Conservation (phyloP, 2,797 vertebrate genomes). For the Melanotaenia boesemani region DNA sequence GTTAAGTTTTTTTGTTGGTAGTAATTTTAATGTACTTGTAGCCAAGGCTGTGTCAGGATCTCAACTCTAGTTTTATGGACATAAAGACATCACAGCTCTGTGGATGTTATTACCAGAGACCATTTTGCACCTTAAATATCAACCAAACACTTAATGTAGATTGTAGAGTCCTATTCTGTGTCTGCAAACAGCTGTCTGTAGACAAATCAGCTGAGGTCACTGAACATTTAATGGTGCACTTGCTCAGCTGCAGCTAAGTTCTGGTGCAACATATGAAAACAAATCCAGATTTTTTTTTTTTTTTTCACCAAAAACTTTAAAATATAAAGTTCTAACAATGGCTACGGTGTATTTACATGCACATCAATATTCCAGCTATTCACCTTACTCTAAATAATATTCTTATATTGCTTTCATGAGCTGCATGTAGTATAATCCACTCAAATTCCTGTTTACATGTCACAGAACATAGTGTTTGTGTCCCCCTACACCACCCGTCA, state of each 20-base stretch:
- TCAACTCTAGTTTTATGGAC: slow-evolving; percentile 20
- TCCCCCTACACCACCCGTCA: no score
- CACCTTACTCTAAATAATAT: background rate
- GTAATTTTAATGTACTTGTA: slow-evolving; percentile 35
- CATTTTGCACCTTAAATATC: slow-evolving; percentile 26
- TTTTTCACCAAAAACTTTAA: background rate
- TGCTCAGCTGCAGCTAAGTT: background rate
- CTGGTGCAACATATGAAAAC: background rate
- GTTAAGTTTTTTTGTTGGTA: slow-evolving; percentile 39
- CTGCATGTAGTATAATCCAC: background rate
- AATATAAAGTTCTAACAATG: background rate
- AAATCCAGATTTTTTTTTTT: background rate
- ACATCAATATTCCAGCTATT: background rate
- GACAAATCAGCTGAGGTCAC: background rate
- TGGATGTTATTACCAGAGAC: slow-evolving; percentile 18
- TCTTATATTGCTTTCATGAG: background rate
- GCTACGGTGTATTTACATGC: background rate
- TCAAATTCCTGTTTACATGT: background rate
- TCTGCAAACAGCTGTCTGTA: background rate
- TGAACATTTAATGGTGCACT: background rate
- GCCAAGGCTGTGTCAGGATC: slow-evolving; percentile 21
- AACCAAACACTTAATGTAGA: slow-evolving; percentile 21
- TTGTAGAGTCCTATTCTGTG: slow-evolving; percentile 7
- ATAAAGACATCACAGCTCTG: slow-evolving; percentile 5
- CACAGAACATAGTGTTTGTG: background rate